A percentile compares a stretch with the other conserved stretches of the same genome.
Evolutionary conservation across 2,797 vertebrate genomes (phyloP).

Genomic region (Ctenopoma kingsleyae): DNA sequence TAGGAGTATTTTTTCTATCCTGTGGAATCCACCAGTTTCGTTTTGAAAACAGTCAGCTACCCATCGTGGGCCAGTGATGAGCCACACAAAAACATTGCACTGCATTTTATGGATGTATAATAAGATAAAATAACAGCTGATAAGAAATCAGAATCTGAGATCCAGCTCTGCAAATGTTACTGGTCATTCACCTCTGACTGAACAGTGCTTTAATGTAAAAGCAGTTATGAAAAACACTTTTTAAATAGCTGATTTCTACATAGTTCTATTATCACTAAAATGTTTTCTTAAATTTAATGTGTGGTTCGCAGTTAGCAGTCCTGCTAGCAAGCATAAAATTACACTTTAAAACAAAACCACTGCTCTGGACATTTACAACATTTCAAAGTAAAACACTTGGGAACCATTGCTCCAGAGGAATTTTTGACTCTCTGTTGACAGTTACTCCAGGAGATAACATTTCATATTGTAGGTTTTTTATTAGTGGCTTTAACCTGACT

Average conservation of each 20-base stretch:
- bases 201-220: too few species aligned
- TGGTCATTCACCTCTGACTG: too few species aligned
- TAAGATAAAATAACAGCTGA: background rate
- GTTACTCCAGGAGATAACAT: too few species aligned
- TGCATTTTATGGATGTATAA: background rate
- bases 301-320: background rate
- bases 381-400: background rate
- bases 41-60: background rate
- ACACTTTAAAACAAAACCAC: too few species aligned
- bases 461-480: too few species aligned
- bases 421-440: too few species aligned
- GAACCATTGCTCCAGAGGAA: too few species aligned
- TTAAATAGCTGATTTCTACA: too few species aligned
- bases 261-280: too few species aligned
- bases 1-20: background rate
- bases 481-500: too few species aligned
- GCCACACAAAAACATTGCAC: background rate
- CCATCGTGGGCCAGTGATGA: background rate
- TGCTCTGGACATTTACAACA: background rate
- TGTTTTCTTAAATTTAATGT: too few species aligned
- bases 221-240: too few species aligned
- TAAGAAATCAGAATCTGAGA: background rate
- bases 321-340: background rate
- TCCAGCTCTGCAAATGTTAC: background rate
- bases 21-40: conserved; percentile 1